Evolutionary conservation across 2,888 invertebrate genomes (phyloP), one percentile per base, ranked within the genome.

Genomic region (Adelphocoris suturalis): DNA sequence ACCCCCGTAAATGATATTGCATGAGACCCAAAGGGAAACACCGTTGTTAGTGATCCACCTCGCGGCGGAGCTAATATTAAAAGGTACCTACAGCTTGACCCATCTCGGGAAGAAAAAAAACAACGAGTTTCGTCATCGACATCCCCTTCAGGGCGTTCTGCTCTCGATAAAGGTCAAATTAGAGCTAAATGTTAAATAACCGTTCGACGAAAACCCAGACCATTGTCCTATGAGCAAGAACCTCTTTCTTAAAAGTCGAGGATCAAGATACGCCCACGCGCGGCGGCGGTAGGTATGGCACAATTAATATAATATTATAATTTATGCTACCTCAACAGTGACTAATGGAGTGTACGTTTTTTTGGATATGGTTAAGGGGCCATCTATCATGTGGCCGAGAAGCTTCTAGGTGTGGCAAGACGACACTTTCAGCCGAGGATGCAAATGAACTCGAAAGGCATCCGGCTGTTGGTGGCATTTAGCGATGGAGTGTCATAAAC

Each of bases 221-320:
- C 75, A 86, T 86, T 86, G 86, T 86, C 86, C 86, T 86, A 86
- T n/a, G 28, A 16, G 47, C 47, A 76, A 23, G 81, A 57, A 89
- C 47, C 52, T n/a, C 47, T 37, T 85, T 27, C 55, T 87, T 48
- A 28, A 52, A 52, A n/a, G 16, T 86, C 68, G 52, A 48, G 81
- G 81, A 89, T 78, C 61, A 27, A 80, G 90, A 90, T 90, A 86
- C 90, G 86, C 90, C 90, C 76, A 90, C 90, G 85, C 89, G 13
- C 27, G 7, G 37, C 75, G 28, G 90, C 90, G 90, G 90, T 90
- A 90, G 90, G 90, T 90, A 90, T 86, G 90, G 85, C 82, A 90
- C 90, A 90, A 90, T 90, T 90, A 90, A 90, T 90, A 90, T 90
- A 90, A 90, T 90, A 90, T 90, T 90, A 90, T 90, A 90, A 90